Evolutionary conservation across 2,113 vertebrate genomes (phyloP).

Genomic region (Columbina picui): DNA sequence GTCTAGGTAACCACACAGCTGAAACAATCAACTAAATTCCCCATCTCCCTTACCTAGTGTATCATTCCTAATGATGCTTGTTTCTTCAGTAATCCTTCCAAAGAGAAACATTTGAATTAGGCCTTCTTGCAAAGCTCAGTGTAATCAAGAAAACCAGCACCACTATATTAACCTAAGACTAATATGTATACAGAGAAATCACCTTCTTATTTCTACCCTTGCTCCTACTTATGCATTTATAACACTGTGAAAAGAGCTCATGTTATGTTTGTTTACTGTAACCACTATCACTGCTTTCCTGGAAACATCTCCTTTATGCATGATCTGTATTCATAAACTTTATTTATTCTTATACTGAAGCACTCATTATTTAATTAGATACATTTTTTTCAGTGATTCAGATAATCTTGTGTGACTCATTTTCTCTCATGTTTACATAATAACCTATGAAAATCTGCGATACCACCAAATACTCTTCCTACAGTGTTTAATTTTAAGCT

Average conservation of each 20-base stretch:
- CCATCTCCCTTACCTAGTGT: constrained; percentile 47
- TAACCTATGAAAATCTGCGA: background rate
- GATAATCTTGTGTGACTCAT: background rate
- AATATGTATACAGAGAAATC: background rate
- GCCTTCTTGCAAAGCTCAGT: background rate
- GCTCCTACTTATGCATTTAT: background rate
- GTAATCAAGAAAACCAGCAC: background rate
- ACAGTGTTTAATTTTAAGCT: background rate
- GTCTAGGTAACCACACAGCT: constrained; percentile 30
- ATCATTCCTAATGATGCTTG: constrained; percentile 55
- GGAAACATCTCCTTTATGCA: background rate
- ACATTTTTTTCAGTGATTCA: background rate
- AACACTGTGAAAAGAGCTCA: background rate
- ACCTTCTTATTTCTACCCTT: background rate
- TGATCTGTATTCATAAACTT: background rate
- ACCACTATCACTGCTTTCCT: background rate
- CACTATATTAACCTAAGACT: background rate
- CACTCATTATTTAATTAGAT: background rate
- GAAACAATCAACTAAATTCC: constrained; percentile 50
- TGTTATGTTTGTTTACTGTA: background rate
- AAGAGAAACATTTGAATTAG: constrained; percentile 26
- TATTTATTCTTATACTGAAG: background rate
- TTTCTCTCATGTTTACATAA: background rate
- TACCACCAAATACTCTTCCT: background rate
- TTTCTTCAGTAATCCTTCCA: constrained; percentile 41